Evolutionary conservation across 2,797 vertebrate species (phyloP).

Genomic region (Sorex maritimensis): DNA sequence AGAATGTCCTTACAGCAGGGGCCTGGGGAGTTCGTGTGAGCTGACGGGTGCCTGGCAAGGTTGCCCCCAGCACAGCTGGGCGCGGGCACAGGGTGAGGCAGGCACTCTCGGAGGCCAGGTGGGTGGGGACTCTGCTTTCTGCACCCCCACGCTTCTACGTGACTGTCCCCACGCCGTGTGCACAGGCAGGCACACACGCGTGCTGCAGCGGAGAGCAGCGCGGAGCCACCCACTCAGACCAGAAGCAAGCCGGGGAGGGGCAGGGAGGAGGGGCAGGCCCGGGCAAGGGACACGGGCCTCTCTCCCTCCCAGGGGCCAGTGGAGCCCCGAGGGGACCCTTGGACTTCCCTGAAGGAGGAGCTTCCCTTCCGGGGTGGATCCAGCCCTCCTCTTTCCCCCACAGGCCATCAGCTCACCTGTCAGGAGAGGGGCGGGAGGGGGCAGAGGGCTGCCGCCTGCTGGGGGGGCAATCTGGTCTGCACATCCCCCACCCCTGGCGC

Average conservation of each 20-base stretch:
- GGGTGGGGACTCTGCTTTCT: background rate
- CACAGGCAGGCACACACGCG: too few relatives aligned
- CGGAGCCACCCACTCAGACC: background rate
- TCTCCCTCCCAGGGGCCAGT: background rate
- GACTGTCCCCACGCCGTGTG: background rate
- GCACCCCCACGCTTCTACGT: background rate
- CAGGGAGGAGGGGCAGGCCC: background rate
- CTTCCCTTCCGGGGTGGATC: background rate
- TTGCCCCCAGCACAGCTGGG: background rate
- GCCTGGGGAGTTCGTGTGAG: background rate
- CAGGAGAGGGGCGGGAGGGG: background rate
- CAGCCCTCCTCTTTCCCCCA: conserved; percentile 14
- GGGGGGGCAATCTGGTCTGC: background rate
- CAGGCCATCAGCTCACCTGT: conserved; percentile 23
- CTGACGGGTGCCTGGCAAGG: background rate
- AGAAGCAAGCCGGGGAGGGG: background rate
- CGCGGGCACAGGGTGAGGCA: background rate
- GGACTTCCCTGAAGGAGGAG: background rate
- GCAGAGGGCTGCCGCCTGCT: too few relatives aligned
- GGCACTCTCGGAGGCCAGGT: too few relatives aligned
- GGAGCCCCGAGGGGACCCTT: background rate
- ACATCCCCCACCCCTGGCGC: background rate
- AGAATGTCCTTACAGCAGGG: conserved; percentile 22
- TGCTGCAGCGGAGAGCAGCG: background rate
- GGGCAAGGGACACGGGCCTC: background rate